Evolutionary conservation across 2,797 vertebrate genomes (phyloP).

Genomic region (Etheostoma nigrum): DNA sequence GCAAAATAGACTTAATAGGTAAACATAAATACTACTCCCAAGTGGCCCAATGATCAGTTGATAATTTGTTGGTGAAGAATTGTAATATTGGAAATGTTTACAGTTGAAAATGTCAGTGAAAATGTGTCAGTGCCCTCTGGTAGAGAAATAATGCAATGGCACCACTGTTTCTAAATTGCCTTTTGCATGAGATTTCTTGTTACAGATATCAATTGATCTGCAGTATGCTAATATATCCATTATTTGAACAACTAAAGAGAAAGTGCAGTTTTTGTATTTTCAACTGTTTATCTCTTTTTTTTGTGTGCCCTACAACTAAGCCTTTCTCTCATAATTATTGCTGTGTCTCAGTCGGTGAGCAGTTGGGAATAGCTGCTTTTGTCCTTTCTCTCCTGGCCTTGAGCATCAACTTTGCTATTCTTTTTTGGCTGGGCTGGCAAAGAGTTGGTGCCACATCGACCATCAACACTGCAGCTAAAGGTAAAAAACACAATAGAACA

Average conservation of each 20-base stretch:
- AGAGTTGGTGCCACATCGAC: not conserved
- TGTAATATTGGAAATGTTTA: too few species aligned
- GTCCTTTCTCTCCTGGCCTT: constrained; percentile 58
- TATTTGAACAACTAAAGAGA: not conserved
- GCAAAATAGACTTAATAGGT: too few species aligned
- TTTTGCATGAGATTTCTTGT: not conserved
- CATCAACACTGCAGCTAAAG: constrained; percentile 29
- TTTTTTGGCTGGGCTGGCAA: constrained; percentile 43
- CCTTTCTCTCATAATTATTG: constrained; percentile 1
- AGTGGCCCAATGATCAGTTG: not conserved
- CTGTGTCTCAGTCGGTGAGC: constrained; percentile 35
- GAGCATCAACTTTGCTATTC: constrained; percentile 22
- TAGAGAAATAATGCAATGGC: too few species aligned
- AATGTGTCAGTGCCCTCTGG: not conserved
- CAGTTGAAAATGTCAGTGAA: not conserved
- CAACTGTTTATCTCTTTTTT: not conserved
- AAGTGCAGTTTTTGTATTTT: not conserved
- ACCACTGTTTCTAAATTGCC: too few species aligned
- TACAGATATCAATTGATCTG: not conserved
- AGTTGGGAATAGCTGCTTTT: constrained; percentile 62
- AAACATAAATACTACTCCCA: too few species aligned
- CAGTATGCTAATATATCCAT: not conserved
- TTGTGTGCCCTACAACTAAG: not conserved
- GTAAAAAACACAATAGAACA: constrained; percentile 34
- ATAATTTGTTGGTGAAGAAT: not conserved